Evolutionary conservation across 2,797 vertebrate genomes (phyloP).

Genomic region (Anguilla anguilla): DNA sequence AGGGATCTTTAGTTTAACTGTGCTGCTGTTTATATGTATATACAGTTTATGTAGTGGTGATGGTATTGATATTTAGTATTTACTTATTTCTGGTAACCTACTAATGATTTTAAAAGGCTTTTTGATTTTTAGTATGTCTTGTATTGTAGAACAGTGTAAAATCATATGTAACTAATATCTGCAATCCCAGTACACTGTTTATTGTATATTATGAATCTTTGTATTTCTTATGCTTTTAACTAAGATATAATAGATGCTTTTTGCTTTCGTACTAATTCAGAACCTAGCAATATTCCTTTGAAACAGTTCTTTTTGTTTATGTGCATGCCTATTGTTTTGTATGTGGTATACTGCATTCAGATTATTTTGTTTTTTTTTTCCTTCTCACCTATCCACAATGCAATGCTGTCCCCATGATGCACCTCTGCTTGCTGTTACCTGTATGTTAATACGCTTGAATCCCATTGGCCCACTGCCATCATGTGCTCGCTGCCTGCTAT

Average conservation of each 20-base stretch:
- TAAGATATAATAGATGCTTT: slow-evolving; percentile 92
- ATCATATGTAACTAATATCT: slow-evolving; percentile 55
- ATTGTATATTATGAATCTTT: slow-evolving; percentile 72
- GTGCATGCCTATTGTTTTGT: slow-evolving; percentile 99
- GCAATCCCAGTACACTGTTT: slow-evolving; percentile 57
- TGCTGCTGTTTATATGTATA: slow-evolving; percentile 37
- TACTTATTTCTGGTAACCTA: slow-evolving; percentile 46
- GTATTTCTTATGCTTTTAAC: slow-evolving; percentile 90
- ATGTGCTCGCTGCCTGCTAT: slow-evolving; percentile 93
- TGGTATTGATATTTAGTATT: slow-evolving; percentile 45
- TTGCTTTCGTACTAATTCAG: slow-evolving; percentile 95
- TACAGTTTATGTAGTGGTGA: slow-evolving; percentile 34
- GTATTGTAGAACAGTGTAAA: slow-evolving; percentile 45
- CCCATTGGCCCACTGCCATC: slow-evolving; percentile 98
- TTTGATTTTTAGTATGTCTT: slow-evolving; percentile 37
- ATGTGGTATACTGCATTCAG: slow-evolving; percentile 99
- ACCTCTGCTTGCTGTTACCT: slow-evolving; percentile 99
- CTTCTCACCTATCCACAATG: slow-evolving; percentile 99
- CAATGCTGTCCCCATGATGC: slow-evolving; percentile 99
- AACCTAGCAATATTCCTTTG: slow-evolving; percentile 92
- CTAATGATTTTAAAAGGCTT: slow-evolving; percentile 33
- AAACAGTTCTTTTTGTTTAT: slow-evolving; percentile 94
- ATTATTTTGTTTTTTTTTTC: slow-evolving; percentile 96
- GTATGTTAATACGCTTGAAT: slow-evolving; percentile 99
- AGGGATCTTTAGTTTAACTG: slow-evolving; percentile 40